phyloP scores from a whole-genome alignment of 2,888 invertebrate genomes.

The Apamea epomidion region DNA sequence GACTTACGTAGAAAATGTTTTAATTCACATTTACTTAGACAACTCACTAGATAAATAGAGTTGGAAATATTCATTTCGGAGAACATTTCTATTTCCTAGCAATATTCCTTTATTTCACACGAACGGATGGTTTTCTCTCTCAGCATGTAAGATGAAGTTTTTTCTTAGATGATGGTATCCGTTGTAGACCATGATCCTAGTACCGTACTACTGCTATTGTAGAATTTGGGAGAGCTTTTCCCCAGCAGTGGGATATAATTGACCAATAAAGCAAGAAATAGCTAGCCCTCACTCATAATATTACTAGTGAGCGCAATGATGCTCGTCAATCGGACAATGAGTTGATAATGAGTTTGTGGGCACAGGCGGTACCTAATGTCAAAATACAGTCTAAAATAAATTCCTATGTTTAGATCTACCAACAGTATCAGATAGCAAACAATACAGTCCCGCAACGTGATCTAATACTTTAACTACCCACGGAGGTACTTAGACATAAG shows the following conservation, averaged over 20 bases:
- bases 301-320: not conserved
- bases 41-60: not conserved
- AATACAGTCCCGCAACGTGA: not conserved
- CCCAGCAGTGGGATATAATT: not conserved
- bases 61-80: slow-evolving; percentile 1
- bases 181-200: not conserved
- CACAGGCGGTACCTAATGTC: too few species aligned
- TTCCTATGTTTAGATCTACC: not conserved
- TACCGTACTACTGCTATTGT: not conserved
- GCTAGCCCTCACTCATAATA: not conserved
- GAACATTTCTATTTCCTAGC: not conserved
- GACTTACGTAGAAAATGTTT: not conserved
- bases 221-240: not conserved
- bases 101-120: not conserved
- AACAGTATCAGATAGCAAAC: not conserved
- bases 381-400: not conserved
- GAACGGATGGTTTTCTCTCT: not conserved
- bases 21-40: not conserved
- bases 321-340: not conserved
- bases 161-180: not conserved
- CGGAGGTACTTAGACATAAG: slow-evolving; percentile 9
- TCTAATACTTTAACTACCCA: slow-evolving; percentile 13
- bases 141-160: not conserved
- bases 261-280: not conserved
- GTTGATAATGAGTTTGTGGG: not conserved